These are phyloP conservation scores for Oophaga pumilio DNA, from an alignment of 2,113 vertebrate species.

Conservation along the genomic window DNA sequence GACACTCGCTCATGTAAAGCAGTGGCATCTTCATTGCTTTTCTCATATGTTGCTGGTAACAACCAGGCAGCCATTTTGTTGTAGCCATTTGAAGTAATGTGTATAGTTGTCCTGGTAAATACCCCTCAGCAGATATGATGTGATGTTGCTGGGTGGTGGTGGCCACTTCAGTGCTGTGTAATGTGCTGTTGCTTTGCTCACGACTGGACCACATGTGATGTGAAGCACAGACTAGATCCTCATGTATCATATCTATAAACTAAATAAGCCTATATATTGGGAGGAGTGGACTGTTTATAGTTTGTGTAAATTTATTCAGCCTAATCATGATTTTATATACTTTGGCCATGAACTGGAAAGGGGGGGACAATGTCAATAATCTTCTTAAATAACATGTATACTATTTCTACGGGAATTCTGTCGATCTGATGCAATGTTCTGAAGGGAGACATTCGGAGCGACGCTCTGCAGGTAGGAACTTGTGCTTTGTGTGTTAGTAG, in stretches of 20 bases:
- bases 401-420: not conserved
- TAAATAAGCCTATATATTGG: not conserved
- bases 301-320: not conserved
- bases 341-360: not conserved
- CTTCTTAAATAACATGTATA: not conserved
- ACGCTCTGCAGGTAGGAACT: not conserved
- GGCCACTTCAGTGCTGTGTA: slow-evolving; percentile 4
- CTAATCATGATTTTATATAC: not conserved
- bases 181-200: not conserved
- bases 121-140: not conserved
- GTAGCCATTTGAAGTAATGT: not conserved
- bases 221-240: not conserved
- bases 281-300: not conserved
- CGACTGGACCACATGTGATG: not conserved
- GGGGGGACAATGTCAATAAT: not conserved
- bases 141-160: not conserved
- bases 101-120: not conserved
- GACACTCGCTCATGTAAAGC: not conserved
- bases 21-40: not conserved
- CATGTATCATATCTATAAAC: not conserved
- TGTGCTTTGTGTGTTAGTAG: not conserved
- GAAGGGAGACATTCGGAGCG: not conserved
- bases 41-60: not conserved
- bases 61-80: not conserved
- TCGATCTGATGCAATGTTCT: not conserved